Conservation (phyloP, 2,888 invertebrate genomes). For the Ecliptopera silaceata region DNA sequence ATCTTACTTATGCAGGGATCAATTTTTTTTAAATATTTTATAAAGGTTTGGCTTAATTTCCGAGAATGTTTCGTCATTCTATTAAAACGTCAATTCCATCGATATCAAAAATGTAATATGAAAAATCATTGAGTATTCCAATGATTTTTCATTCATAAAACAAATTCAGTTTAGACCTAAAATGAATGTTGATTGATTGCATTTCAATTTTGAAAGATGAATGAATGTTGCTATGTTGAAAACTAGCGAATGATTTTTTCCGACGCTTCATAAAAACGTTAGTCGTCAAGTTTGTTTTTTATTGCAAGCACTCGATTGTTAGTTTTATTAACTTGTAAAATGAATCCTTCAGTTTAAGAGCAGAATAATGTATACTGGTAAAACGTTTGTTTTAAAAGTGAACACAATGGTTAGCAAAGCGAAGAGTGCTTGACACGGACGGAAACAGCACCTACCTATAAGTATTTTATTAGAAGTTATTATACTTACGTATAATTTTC, state of each 20-base stretch:
- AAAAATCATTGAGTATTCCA: too few relatives aligned
- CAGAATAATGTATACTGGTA: slow-evolving; percentile 1
- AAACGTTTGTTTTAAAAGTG: slow-evolving; percentile 17
- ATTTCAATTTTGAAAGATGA: slow-evolving; percentile 40
- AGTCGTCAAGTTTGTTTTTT: slow-evolving; percentile 31
- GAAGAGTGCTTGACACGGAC: slow-evolving; percentile 19
- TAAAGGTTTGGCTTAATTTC: too few relatives aligned
- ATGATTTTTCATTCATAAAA: slow-evolving; percentile 42
- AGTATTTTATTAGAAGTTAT: slow-evolving; percentile 26
- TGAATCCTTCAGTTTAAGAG: slow-evolving; percentile 24
- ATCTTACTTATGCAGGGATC: too few relatives aligned
- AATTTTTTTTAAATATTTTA: too few relatives aligned
- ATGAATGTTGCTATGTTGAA: slow-evolving; percentile 29
- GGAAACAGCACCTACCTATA: neutral
- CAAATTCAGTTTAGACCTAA: slow-evolving; percentile 39
- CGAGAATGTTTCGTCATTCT: slow-evolving; percentile 31
- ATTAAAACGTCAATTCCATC: slow-evolving; percentile 40
- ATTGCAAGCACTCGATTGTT: slow-evolving; percentile 18
- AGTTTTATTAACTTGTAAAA: slow-evolving; percentile 33
- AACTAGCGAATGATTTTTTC: slow-evolving; percentile 31
- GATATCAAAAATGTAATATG: slow-evolving; percentile 39
- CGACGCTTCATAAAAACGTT: slow-evolving; percentile 36
- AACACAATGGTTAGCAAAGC: slow-evolving; percentile 22
- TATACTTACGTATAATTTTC: slow-evolving; percentile 29
- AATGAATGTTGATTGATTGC: slow-evolving; percentile 44